Percentiles rank a stretch among this genome's conserved stretches.
Evolutionary conservation across 2,797 vertebrate genomes (phyloP).

Genomic region (Pampus argenteus): DNA sequence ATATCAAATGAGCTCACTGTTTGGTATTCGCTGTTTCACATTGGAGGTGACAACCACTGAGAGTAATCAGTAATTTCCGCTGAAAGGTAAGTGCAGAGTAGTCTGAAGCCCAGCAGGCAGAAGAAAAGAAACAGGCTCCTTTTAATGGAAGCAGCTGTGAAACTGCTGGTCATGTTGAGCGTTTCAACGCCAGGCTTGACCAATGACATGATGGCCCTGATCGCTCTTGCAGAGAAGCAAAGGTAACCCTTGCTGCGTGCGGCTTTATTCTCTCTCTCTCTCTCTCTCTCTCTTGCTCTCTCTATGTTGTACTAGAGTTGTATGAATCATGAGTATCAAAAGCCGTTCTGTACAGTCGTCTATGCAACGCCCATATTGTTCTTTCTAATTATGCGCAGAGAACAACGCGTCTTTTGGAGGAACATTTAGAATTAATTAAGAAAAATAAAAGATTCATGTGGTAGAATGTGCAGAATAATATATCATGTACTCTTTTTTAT

Average conservation of each 20-base stretch:
- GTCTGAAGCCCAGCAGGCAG: constrained; percentile 34
- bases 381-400: neutral
- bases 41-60: constrained; percentile 34
- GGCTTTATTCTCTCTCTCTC: constrained; percentile 31
- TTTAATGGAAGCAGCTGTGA: constrained; percentile 42
- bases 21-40: constrained; percentile 32
- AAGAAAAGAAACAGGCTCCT: constrained; percentile 27
- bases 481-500: too few relatives aligned
- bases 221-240: constrained; percentile 55
- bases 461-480: too few relatives aligned
- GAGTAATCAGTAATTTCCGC: constrained; percentile 51
- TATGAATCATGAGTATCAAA: constrained; percentile 6
- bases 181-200: constrained; percentile 17
- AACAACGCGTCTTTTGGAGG: neutral
- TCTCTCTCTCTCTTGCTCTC: too few relatives aligned
- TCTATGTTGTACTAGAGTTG: neutral
- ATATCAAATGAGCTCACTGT: constrained; percentile 14
- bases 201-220: constrained; percentile 41
- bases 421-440: neutral
- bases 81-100: constrained; percentile 49
- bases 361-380: neutral
- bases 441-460: neutral
- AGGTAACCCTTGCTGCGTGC: constrained; percentile 31
- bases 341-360: neutral
- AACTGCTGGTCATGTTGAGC: constrained; percentile 26